Evolutionary conservation across 2,888 invertebrate genomes (phyloP), one percentile per base, ranked within the genome.

Genomic region (Noctua fimbriata): DNA sequence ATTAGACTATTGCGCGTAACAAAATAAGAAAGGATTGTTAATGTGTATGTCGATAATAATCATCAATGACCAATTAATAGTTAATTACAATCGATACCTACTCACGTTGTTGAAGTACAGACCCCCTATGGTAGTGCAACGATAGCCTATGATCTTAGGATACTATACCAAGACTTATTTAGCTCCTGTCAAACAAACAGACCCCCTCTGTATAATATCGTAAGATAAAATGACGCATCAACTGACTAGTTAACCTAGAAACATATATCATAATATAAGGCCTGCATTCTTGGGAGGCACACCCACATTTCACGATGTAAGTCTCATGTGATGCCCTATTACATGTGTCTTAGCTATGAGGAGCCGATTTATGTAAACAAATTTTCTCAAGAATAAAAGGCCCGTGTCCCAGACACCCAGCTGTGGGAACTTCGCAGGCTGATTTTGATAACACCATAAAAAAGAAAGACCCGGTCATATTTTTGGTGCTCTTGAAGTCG

Each of bases 81-180:
- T 47, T 28, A 14, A 63, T 52, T 55, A 55, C 28, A 78, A 69
- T 83, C 28, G 60, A 71, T 71, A 47, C 36, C 32, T 67, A 78
- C 70, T 84, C 28, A 66, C 67, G 84, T 87, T 74, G 65, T 76
- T 55, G 1, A 75, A 28, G 65, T 24, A 85, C 36, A 87, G 85
- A 79, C 85, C 77, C 87, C 85, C 77, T 77, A 84, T 36, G 81
- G 82, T 70, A n/a, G 6, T 65, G 2, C 7, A 10, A 44, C 4
- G 89, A 88, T 88, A 88, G 79, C 78, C 87, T 80, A 1, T 66
- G 73, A 18, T n/a, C 67, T 41, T 4, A 58, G 65, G 14, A 69
- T 60, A 72, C 14, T 55, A 36, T 47, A 83, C 44, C 24, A 74
- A 65, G 55, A 28, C 36, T 18, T 73, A 78, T 72, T 75, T 63